Base-by-base conservation (phyloP, 2,888 invertebrate species). In the Netelia inedita region DNA sequence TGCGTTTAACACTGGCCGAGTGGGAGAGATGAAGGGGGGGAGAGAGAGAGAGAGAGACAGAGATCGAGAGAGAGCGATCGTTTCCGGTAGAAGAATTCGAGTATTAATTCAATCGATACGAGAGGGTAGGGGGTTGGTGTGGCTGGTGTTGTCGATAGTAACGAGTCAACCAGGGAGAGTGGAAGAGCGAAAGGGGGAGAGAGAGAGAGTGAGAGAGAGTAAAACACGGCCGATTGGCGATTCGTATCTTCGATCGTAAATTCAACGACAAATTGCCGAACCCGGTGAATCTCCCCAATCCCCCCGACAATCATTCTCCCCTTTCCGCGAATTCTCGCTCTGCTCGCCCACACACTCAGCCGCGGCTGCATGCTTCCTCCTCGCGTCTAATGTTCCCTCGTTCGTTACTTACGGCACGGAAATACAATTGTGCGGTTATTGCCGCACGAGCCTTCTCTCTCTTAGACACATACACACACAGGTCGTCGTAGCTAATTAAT, bases 241-340 rank as follows among this genome's bases (percentile, higher is more conserved):
- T 87, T 83, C 85, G 83, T 87, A 87, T 87, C 87, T 82, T 82
- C 75, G 85, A 82, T 85, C 87, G 87, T 87, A 87, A 87, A 87
- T 87, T 82, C 85, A 50, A 84, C 79, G 80, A 79, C 87, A 87
- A 87, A 87, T 87, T 83, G 85, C 80, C 80, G 74, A 69, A 79
- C 35, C 55, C 81, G 66, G 57, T 73, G 78, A 79, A 43, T 57
- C 43, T 57, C 76, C 76, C 35, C 66, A 21, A 46, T 2, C 14
- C 14, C 11, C 14, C 14, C 11, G 14, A 14, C 14, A 10, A 14
- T 46, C 55, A 11, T 72, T 72, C 65, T 57, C 43, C 79, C 57
- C 46, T 53, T 72, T 72, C 28, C 71, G 73, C 46, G 66, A 81
- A 61, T 80, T 55, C 84, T 76, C 84, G 78, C 76, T 63, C 81